Base-by-base conservation (phyloP, 2,113 vertebrate genomes). In the Sitta europaea region DNA sequence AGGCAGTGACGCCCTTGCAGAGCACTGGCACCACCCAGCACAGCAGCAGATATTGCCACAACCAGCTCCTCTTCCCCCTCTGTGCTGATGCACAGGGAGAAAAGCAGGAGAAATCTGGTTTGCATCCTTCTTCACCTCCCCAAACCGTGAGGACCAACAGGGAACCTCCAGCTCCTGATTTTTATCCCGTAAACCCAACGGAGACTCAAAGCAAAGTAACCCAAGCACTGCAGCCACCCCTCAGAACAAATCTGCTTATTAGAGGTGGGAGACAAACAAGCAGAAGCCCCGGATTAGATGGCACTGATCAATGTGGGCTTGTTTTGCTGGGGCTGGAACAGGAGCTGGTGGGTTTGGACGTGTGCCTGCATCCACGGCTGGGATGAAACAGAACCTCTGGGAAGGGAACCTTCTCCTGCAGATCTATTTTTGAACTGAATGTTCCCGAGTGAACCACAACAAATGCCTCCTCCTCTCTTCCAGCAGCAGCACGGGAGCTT, bases 361-460 rank as follows among this genome's bases (percentile, higher is more conserved):
- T 22, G 67, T 84, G 96, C 96, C 94, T 63, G 71, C 55, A 76
- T 25, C 91, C 80, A 38, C 18, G 0, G 0, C 58, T 10, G 36
- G n/a, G 31, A 9, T 2, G 74, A 66, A 82, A 94, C 54, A 4
- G 15, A 94, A 95, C 81, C 78, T 55, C 74, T 82, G 66, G 54
- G 78, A 89, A 61, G 78, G 12, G 47, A 90, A 67, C 50, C 93
- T 93, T 36, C 74, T 83, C 92, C 93, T 72, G 82, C 88, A 96
- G 65, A 36, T 31, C 79, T 97, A 83, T 93, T 96, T 96, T 59
- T 92, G 96, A 93, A 90, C 85, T 68, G 68, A 88, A 86, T 80
- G 92, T 92, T 97, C 94, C 88, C 23, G 6, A 85, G 79, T 72
- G 79, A 96, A 72, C 90, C 88, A 90, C 90, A 97, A 93, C 85